Evolutionary conservation across 2,797 vertebrate species (phyloP).

Genomic region (Carcharodon carcharias): DNA sequence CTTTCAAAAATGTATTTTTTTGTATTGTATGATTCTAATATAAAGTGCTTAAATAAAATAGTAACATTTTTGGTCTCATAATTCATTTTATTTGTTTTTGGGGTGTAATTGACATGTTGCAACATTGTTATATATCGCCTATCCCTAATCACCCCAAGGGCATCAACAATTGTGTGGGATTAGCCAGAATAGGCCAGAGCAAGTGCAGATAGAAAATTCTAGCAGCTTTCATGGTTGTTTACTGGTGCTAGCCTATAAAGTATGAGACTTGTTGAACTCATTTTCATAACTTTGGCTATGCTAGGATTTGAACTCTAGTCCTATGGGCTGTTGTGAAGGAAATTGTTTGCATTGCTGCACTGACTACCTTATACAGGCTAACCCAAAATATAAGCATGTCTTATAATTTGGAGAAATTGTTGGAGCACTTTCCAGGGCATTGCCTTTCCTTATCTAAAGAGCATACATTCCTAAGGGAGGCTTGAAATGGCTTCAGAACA

Average conservation of each 20-base stretch:
- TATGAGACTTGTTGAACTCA: not conserved
- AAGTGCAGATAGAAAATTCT: slow-evolving; percentile 1
- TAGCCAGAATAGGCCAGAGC: not conserved
- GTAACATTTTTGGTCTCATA: not conserved
- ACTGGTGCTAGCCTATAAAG: not conserved
- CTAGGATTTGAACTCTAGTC: not conserved
- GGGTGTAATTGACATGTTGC: not conserved
- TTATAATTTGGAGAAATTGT: not conserved
- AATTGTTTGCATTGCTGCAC: not conserved
- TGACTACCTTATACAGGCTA: not conserved
- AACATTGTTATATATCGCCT: too few relatives aligned
- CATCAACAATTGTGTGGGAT: not conserved
- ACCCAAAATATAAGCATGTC: not conserved
- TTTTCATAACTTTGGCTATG: not conserved
- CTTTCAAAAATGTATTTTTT: not conserved
- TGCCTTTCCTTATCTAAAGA: slow-evolving; percentile 3
- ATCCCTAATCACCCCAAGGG: too few relatives aligned
- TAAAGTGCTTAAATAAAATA: not conserved
- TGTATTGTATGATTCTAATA: not conserved
- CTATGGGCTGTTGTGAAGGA: not conserved
- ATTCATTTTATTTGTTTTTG: not conserved
- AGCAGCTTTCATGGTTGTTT: not conserved
- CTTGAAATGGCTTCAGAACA: not conserved
- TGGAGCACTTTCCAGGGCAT: not conserved
- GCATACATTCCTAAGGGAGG: not conserved